Evolutionary conservation across 2,888 invertebrate genomes (phyloP).

Genomic region (Microplitis manilae): DNA sequence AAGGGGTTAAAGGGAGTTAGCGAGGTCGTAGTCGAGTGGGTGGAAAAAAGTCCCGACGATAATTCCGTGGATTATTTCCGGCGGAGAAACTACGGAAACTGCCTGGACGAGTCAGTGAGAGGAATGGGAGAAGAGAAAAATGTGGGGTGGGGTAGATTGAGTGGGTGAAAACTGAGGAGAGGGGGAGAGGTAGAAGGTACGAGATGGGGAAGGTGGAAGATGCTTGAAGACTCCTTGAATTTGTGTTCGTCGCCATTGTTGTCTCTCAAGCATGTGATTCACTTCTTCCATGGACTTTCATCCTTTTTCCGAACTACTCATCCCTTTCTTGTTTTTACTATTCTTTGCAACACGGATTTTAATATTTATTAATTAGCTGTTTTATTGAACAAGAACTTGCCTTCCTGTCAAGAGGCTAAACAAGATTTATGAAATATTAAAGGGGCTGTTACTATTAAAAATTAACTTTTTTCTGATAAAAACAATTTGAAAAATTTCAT

Average conservation of each 20-base stretch:
- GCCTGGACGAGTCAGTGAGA: constrained; percentile 29
- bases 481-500: no score
- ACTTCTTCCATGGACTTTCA: not conserved
- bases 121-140: no score
- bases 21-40: constrained; percentile 24
- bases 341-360: constrained; percentile 21
- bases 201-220: not conserved
- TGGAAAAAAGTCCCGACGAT: constrained; percentile 50
- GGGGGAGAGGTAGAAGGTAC: constrained; percentile 11
- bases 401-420: no score
- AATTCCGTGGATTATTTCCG: constrained; percentile 54
- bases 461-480: no score
- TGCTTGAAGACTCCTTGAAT: constrained; percentile 23
- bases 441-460: no score
- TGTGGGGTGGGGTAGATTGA: not conserved
- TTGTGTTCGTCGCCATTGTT: constrained; percentile 40
- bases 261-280: constrained; percentile 45
- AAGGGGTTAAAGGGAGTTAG: constrained; percentile 16
- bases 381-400: not conserved
- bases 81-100: constrained; percentile 50
- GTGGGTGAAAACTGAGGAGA: constrained; percentile 21
- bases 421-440: no score
- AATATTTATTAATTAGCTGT: constrained; percentile 20
- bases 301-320: not conserved
- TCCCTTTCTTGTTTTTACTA: constrained; percentile 28